phyloP scores from a whole-genome alignment of 2,888 invertebrate species.

The Drosophila atroscutellata region DNA sequence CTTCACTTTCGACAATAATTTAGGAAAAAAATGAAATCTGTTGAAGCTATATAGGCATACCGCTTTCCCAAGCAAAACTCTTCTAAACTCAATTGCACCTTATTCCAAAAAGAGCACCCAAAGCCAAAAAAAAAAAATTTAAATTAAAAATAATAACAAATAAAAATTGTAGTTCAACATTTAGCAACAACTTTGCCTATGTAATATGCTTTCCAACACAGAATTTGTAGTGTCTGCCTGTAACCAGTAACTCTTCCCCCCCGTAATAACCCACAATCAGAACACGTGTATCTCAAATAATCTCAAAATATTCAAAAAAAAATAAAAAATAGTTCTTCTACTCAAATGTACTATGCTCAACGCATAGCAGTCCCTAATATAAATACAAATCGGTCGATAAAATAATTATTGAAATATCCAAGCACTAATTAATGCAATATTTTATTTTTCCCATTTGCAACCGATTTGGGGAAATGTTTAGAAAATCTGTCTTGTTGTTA shows the following conservation, averaged over 20 bases:
- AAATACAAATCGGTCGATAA: conserved; percentile 43
- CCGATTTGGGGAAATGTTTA: conserved; percentile 83
- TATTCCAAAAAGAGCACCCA: conserved; percentile 46
- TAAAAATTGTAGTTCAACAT: conserved; percentile 26
- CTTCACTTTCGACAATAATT: conserved; percentile 19
- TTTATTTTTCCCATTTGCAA: conserved; percentile 35
- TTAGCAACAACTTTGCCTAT: conserved; percentile 41
- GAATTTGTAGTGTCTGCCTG: conserved; percentile 64
- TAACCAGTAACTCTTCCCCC: conserved; percentile 47
- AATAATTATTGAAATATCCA: background rate
- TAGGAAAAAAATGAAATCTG: conserved; percentile 32
- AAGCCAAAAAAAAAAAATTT: background rate
- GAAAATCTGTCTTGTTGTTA: conserved; percentile 99
- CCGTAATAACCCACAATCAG: conserved; percentile 44
- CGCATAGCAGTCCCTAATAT: conserved; percentile 42
- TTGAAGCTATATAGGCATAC: conserved; percentile 23
- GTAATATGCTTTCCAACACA: conserved; percentile 57
- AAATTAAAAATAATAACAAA: background rate
- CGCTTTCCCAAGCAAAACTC: conserved; percentile 3
- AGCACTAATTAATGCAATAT: conserved; percentile 49
- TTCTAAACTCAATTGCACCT: conserved; percentile 30
- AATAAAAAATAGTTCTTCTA: conserved; percentile 51
- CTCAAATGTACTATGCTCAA: conserved; percentile 57
- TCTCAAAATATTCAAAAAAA: conserved; percentile 20
- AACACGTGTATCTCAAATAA: conserved; percentile 57